These are phyloP conservation scores for Abramis brama DNA, from an alignment of 2,113 vertebrate species.

Conservation along the genomic window DNA sequence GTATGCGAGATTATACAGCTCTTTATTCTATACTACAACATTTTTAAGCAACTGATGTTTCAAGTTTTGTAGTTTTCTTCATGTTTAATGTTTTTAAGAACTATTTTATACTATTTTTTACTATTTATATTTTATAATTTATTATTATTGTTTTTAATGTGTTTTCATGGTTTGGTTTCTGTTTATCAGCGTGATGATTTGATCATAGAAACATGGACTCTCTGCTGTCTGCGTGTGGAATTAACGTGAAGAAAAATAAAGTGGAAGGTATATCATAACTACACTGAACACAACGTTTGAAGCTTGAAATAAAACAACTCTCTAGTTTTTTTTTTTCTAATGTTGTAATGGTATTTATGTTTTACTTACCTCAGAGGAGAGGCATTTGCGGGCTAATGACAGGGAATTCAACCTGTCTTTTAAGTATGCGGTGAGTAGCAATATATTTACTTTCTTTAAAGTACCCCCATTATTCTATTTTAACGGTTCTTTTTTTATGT, in stretches of 20 bases:
- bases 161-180: background rate
- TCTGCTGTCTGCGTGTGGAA: slow-evolving; percentile 71
- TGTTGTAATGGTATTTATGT: background rate
- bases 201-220: slow-evolving; percentile 72
- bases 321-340: background rate
- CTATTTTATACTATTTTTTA: too few relatives aligned
- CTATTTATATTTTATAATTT: too few relatives aligned
- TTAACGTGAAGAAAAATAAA: slow-evolving; percentile 69
- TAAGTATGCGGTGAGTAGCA: slow-evolving; percentile 84
- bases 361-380: slow-evolving; percentile 73
- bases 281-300: too few relatives aligned
- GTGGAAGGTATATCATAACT: slow-evolving; percentile 68
- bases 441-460: too few relatives aligned
- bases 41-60: background rate
- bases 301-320: background rate
- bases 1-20: background rate
- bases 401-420: slow-evolving; percentile 82
- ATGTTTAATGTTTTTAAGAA: background rate
- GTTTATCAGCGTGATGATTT: slow-evolving; percentile 49
- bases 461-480: too few relatives aligned
- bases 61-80: background rate
- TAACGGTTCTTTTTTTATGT: too few relatives aligned
- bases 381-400: slow-evolving; percentile 86
- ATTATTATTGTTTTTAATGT: background rate
- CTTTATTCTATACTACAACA: background rate